Percentiles rank a stretch among this genome's conserved stretches.
These are phyloP conservation scores for Cabera pusaria DNA, from an alignment of 2,888 invertebrate species.

Conservation along the genomic window DNA sequence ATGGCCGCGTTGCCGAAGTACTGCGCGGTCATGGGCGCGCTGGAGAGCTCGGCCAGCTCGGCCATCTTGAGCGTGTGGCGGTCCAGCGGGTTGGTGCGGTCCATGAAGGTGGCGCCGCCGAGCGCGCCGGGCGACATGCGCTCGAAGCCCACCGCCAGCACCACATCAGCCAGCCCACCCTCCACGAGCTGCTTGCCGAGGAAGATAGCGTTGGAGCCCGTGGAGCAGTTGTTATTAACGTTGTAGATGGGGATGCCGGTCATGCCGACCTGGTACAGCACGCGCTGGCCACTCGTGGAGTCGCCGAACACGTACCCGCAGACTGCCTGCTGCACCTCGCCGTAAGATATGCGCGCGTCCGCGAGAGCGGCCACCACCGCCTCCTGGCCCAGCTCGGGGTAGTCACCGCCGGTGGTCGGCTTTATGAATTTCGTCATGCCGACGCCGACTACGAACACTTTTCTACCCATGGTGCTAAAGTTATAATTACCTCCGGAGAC, in stretches of 20 bases:
- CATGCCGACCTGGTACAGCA: slow-evolving; percentile 96
- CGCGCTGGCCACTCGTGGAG: slow-evolving; percentile 97
- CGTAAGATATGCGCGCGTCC: slow-evolving; percentile 91
- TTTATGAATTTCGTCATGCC: slow-evolving; percentile 99
- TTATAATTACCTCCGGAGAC: slow-evolving; percentile 25
- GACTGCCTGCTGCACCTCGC: slow-evolving; percentile 93
- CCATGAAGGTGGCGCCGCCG: slow-evolving; percentile 87
- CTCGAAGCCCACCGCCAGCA: slow-evolving; percentile 97
- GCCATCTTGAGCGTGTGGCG: slow-evolving; percentile 94
- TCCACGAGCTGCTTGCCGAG: slow-evolving; percentile 97
- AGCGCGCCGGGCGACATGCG: slow-evolving; percentile 98
- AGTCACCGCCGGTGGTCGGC: slow-evolving; percentile 95
- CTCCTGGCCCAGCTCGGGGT: slow-evolving; percentile 97
- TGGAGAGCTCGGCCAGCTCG: slow-evolving; percentile 90
- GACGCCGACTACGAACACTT: slow-evolving; percentile 96
- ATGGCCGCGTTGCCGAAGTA: slow-evolving; percentile 98
- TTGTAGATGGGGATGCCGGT: slow-evolving; percentile 98
- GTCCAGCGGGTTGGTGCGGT: slow-evolving; percentile 95
- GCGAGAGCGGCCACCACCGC: slow-evolving; percentile 93
- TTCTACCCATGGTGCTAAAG: slow-evolving; percentile 62
- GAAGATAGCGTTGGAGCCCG: slow-evolving; percentile 96
- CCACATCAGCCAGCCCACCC: slow-evolving; percentile 93
- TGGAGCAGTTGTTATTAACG: slow-evolving; percentile 99
- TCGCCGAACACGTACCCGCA: slow-evolving; percentile 98
- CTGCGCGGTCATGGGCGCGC: slow-evolving; percentile 95